A percentile compares a stretch with the other conserved stretches of the same genome.
These are phyloP conservation scores for Trichoplusia ni DNA, from an alignment of 1,140 invertebrate genomes.

Conservation along the genomic window DNA sequence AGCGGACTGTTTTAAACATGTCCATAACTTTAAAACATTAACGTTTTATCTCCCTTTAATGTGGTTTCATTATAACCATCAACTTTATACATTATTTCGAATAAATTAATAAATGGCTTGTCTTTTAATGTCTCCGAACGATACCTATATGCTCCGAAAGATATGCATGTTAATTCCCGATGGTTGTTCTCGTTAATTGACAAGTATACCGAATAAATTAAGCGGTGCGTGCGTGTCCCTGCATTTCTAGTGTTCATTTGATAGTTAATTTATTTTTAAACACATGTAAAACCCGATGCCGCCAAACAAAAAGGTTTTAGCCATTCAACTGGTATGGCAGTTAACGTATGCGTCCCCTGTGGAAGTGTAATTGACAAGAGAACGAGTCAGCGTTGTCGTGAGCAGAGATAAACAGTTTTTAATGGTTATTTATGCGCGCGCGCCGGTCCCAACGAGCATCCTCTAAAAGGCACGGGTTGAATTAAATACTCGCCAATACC, in stretches of 20 bases:
- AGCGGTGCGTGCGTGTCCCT: neutral
- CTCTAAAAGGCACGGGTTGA: constrained; percentile 40
- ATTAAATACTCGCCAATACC: constrained; percentile 38
- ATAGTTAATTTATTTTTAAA: constrained; percentile 34
- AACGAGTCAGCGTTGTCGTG: constrained; percentile 43
- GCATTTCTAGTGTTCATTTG: constrained; percentile 30
- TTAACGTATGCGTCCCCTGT: constrained; percentile 32
- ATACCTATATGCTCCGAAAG: neutral
- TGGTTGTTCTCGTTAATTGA: constrained; percentile 12
- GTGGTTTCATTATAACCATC: neutral
- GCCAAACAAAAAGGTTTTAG: constrained; percentile 31
- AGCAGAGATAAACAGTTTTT: constrained; percentile 51
- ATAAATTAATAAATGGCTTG: neutral
- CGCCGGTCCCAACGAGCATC: constrained; percentile 25
- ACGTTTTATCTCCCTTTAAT: neutral
- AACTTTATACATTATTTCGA: neutral
- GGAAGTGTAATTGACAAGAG: constrained; percentile 58
- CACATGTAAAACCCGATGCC: constrained; percentile 24
- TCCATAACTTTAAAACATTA: no score
- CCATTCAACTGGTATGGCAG: constrained; percentile 43
- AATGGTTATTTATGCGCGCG: constrained; percentile 49
- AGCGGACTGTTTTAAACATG: no score
- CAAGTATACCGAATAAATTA: constrained; percentile 25
- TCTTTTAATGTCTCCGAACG: neutral
- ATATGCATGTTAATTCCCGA: neutral